phyloP scores from a whole-genome alignment of 1,140 invertebrate species.

The Scylla paramamosain region DNA sequence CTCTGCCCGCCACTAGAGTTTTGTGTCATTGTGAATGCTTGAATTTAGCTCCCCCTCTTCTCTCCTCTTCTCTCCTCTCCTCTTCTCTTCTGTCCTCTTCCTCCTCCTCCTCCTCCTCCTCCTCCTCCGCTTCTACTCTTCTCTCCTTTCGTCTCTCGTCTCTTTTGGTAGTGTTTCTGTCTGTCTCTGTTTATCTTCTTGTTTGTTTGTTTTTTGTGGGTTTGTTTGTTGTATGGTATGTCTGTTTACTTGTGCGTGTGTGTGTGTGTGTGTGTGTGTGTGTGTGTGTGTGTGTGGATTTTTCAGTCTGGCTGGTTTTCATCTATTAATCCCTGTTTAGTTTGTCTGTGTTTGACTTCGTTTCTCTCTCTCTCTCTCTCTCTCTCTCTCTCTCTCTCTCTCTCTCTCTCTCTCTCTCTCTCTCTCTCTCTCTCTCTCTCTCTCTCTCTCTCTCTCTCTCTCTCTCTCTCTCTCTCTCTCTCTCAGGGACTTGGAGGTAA shows the following conservation, averaged over 20 bases:
- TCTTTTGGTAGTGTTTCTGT: no score
- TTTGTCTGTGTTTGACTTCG: no score
- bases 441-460: not conserved
- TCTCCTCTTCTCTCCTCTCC: not conserved
- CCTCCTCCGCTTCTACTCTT: no score
- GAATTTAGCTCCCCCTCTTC: not conserved
- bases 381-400: conserved; percentile 27
- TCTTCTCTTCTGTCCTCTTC: not conserved
- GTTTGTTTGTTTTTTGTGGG: no score
- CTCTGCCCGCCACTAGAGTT: not conserved
- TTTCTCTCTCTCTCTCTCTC: conserved; percentile 9
- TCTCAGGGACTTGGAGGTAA: no score
- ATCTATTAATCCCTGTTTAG: not conserved
- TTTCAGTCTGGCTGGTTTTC: not conserved
- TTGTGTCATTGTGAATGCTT: conserved; percentile 3
- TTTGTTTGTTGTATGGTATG: no score
- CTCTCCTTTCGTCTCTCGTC: no score
- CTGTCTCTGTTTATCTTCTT: no score
- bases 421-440: not conserved
- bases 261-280: no score
- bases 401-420: conserved; percentile 23
- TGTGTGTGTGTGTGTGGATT: not conserved
- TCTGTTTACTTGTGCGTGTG: no score
- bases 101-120: not conserved
- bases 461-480: no score